Conservation (phyloP, 1,140 invertebrate genomes). For the Aphaenogaster ashmeadi region DNA sequence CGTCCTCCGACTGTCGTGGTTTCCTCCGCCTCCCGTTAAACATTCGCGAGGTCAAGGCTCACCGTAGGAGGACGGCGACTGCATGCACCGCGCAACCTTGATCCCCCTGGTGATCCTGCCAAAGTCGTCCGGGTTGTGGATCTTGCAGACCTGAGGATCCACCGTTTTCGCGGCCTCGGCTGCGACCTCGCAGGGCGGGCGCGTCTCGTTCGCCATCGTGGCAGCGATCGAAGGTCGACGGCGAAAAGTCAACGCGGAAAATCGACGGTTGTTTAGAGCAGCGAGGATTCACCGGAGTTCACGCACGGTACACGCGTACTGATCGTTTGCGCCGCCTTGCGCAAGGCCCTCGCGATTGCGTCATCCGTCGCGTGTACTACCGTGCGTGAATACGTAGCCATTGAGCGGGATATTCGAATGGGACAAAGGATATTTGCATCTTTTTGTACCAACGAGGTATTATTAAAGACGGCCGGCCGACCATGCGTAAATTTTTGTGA, state of each 20-base stretch:
- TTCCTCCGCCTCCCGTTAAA: not conserved
- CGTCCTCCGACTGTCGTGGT: no score
- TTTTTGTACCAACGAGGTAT: no score
- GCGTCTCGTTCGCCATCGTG: not conserved
- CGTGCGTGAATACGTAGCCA: no score
- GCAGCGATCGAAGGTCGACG: not conserved
- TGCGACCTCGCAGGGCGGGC: not conserved
- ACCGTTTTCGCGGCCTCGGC: conserved; percentile 57
- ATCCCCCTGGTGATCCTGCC: conserved; percentile 87
- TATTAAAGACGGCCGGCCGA: no score
- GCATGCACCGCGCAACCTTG: conserved; percentile 89
- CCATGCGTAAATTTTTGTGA: no score
- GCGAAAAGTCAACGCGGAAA: not conserved
- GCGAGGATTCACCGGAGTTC: no score
- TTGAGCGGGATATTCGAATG: conserved; percentile 22
- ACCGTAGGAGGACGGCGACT: conserved; percentile 86
- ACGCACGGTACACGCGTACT: not conserved
- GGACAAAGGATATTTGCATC: not conserved
- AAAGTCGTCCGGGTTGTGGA: conserved; percentile 88
- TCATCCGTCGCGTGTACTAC: not conserved
- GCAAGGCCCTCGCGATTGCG: conserved; percentile 11
- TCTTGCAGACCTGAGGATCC: conserved; percentile 86
- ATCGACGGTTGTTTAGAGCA: no score
- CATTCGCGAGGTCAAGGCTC: conserved; percentile 28
- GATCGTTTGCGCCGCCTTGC: conserved; percentile 3